These are phyloP conservation scores for Ciconia nigra DNA, from an alignment of 2,797 vertebrate species.

Conservation along the genomic window DNA sequence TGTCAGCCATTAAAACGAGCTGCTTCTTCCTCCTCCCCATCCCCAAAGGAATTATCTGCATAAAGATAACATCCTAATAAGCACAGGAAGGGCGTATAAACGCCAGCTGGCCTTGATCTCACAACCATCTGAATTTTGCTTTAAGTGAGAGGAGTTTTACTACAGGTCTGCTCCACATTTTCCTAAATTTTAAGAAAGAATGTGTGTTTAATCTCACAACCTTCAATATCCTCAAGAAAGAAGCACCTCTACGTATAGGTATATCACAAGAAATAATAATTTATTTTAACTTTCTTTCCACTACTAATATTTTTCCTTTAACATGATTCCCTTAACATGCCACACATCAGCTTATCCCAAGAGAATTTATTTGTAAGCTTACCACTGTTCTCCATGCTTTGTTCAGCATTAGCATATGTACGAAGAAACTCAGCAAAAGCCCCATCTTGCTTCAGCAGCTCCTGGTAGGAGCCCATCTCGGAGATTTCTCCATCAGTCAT, in stretches of 20 bases:
- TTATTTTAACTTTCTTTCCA: not conserved
- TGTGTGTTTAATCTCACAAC: not conserved
- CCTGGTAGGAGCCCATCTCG: constrained; percentile 90
- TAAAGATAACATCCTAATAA: not conserved
- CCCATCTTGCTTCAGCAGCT: constrained; percentile 84
- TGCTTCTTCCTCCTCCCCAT: not conserved
- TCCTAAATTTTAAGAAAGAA: not conserved
- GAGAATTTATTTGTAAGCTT: constrained; percentile 2
- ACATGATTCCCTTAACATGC: not conserved
- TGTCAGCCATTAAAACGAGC: not conserved
- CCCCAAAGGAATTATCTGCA: not conserved
- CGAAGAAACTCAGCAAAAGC: constrained; percentile 89
- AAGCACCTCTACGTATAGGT: not conserved
- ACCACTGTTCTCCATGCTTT: constrained; percentile 68
- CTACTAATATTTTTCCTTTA: not conserved
- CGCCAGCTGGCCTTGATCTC: not conserved
- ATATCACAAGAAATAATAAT: not conserved
- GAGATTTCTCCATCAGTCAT: constrained; percentile 91
- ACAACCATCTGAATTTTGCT: not conserved
- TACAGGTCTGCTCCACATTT: not conserved
- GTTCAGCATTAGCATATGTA: constrained; percentile 83
- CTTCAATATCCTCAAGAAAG: not conserved
- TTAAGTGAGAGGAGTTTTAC: not conserved
- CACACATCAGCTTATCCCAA: not conserved
- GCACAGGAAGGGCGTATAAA: not conserved